A percentile compares a stretch with the other conserved stretches of the same genome.
phyloP scores from a whole-genome alignment of 2,888 invertebrate genomes.

The Platycheirus albimanus region DNA sequence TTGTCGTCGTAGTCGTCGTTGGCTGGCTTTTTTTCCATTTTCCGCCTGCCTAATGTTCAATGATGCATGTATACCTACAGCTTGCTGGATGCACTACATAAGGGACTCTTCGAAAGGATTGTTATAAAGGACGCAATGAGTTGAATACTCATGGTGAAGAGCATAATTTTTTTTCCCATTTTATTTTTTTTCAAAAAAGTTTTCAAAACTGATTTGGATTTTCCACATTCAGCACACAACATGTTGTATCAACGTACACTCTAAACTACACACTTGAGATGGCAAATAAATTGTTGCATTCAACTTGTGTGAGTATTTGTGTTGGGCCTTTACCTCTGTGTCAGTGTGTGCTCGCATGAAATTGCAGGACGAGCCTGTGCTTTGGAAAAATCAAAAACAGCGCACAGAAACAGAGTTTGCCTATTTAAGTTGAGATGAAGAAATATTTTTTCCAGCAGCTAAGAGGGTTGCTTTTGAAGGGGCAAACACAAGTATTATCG shows the following conservation, averaged over 20 bases:
- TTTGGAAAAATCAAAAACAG: conserved; percentile 17
- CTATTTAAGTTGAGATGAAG: conserved; percentile 47
- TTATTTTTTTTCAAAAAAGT: conserved; percentile 24
- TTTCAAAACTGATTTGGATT: conserved; percentile 64
- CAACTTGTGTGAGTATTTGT: conserved; percentile 47
- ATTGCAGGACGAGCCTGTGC: conserved; percentile 5
- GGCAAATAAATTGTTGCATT: conserved; percentile 68
- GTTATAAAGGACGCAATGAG: conserved; percentile 47
- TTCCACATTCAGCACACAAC: conserved; percentile 29
- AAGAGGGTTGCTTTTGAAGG: conserved; percentile 40
- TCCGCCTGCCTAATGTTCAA: conserved; percentile 10
- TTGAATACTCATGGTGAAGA: conserved; percentile 32
- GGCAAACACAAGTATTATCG: conserved; percentile 4
- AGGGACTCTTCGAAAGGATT: conserved; percentile 37
- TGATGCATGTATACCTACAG: conserved; percentile 14
- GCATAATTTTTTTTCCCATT: too few species aligned
- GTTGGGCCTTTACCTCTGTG: conserved; percentile 8
- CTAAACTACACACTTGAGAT: conserved; percentile 20
- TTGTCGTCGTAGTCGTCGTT: too few species aligned
- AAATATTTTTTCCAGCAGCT: conserved; percentile 28
- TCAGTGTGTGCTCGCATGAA: not conserved
- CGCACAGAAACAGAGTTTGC: conserved; percentile 13
- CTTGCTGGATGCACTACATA: conserved; percentile 4
- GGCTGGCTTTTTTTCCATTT: too few species aligned
- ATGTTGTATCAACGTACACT: conserved; percentile 29